Conservation (phyloP, 2,888 invertebrate genomes). For the Tetropium fuscum region DNA sequence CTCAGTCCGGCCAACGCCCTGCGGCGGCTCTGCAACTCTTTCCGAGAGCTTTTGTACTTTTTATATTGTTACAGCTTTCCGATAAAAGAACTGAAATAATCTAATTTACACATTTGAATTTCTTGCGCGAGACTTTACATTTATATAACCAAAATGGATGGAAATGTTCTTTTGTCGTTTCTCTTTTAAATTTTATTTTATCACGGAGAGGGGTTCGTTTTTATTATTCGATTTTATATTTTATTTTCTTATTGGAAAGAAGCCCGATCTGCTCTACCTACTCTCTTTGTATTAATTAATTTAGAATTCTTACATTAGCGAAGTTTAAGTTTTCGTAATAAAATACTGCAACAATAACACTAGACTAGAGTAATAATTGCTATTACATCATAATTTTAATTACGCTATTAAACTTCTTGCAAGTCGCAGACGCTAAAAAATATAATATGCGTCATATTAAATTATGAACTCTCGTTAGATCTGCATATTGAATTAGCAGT, state of each 20-base stretch:
- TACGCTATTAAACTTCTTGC: constrained; percentile 10
- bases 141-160: constrained; percentile 64
- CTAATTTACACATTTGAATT: constrained; percentile 66
- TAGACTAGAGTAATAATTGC: not conserved
- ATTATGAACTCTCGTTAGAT: constrained; percentile 10
- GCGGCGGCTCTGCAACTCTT: constrained; percentile 54
- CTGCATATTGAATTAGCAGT: constrained; percentile 16
- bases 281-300: constrained; percentile 52
- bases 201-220: constrained; percentile 53
- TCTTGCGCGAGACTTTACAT: constrained; percentile 63
- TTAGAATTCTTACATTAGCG: constrained; percentile 42
- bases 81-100: constrained; percentile 65
- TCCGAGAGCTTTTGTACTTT: constrained; percentile 58
- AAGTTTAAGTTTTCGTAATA: constrained; percentile 22
- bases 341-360: not conserved
- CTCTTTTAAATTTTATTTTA: constrained; percentile 61
- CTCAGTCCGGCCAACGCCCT: constrained; percentile 47
- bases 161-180: constrained; percentile 63
- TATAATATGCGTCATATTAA: constrained; percentile 8
- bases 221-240: constrained; percentile 63
- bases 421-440: constrained; percentile 10
- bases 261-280: constrained; percentile 44
- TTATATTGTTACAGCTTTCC: constrained; percentile 62
- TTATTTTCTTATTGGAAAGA: constrained; percentile 56
- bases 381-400: constrained; percentile 19